Conservation (phyloP, 2,888 invertebrate genomes). For the Melanostoma scalare region DNA sequence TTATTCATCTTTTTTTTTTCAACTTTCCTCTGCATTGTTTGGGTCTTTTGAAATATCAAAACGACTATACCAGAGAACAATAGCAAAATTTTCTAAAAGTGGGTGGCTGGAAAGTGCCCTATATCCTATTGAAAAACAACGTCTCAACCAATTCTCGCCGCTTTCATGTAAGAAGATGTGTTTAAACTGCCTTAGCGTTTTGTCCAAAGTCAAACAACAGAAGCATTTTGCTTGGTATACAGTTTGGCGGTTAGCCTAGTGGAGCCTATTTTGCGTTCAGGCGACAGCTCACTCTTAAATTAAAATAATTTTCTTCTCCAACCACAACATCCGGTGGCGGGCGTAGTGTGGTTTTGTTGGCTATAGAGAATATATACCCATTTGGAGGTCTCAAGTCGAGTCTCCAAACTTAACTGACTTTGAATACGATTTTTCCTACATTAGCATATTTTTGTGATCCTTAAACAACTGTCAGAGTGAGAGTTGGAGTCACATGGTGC, state of each 20-base stretch:
- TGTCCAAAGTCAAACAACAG: conserved; percentile 28
- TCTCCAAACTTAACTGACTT: conserved; percentile 61
- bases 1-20: conserved; percentile 6
- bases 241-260: conserved; percentile 18
- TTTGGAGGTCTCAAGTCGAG: conserved; percentile 16
- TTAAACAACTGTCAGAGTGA: conserved; percentile 2
- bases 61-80: conserved; percentile 41
- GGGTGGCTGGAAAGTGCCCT: conserved; percentile 2
- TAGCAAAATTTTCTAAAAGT: conserved; percentile 17
- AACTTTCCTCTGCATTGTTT: conserved; percentile 25
- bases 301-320: conserved; percentile 29
- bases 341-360: neutral
- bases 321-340: conserved; percentile 2
- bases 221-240: conserved; percentile 5
- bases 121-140: conserved; percentile 12
- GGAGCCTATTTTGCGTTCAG: conserved; percentile 24
- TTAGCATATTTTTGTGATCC: conserved; percentile 59
- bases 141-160: conserved; percentile 9
- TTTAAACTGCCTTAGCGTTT: conserved; percentile 13
- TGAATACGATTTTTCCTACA: conserved; percentile 68
- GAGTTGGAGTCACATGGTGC: conserved; percentile 6
- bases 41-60: conserved; percentile 42
- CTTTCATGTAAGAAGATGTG: neutral
- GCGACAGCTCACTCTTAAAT: neutral
- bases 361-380: conserved; percentile 33